Conservation (phyloP, 2,888 invertebrate species). For the Eupithecia dodoneata region DNA sequence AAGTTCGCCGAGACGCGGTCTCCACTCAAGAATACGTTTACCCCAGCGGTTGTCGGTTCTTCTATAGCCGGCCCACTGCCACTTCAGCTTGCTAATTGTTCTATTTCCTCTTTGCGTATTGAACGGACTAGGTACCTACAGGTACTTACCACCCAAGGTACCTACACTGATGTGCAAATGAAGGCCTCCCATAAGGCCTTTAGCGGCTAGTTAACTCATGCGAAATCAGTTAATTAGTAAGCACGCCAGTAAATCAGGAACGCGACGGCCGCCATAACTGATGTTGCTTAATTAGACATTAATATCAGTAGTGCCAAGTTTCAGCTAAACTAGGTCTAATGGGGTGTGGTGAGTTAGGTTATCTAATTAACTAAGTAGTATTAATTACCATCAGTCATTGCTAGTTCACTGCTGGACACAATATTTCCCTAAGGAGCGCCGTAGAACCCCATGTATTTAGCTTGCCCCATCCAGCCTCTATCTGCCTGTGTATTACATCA, state of each 20-base stretch:
- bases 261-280: constrained; percentile 21
- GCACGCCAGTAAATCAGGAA: constrained; percentile 22
- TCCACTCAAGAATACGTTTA: too few relatives aligned
- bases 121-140: too few relatives aligned
- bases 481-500: too few relatives aligned
- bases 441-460: background rate
- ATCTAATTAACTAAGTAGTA: background rate
- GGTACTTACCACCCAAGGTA: background rate
- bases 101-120: too few relatives aligned
- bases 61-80: too few relatives aligned
- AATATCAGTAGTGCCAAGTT: constrained; percentile 28
- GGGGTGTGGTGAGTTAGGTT: background rate
- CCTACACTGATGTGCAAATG: background rate
- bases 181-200: background rate
- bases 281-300: constrained; percentile 31
- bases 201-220: background rate
- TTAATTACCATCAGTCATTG: background rate
- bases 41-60: too few relatives aligned
- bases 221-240: constrained; percentile 26
- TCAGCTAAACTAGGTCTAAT: constrained; percentile 18
- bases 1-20: too few relatives aligned
- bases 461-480: too few relatives aligned
- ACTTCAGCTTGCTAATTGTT: too few relatives aligned
- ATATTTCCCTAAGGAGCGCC: background rate
- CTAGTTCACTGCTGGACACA: background rate